These are phyloP conservation scores for Gouania willdenowi DNA, from an alignment of 2,797 vertebrate species.

Conservation along the genomic window DNA sequence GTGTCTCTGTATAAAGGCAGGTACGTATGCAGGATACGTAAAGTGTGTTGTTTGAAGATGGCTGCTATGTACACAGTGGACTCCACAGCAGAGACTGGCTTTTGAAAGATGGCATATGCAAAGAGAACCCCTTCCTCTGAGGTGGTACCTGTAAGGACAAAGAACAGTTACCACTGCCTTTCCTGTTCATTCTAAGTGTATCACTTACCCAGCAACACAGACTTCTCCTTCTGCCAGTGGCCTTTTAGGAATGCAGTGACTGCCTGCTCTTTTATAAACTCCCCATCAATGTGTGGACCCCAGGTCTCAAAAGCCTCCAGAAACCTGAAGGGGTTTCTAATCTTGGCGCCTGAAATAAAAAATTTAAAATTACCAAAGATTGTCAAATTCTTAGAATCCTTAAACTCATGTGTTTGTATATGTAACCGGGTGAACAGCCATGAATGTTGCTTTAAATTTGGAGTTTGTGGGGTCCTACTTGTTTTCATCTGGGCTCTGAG, in stretches of 20 bases:
- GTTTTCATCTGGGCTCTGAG: constrained; percentile 75
- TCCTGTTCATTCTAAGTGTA: not conserved
- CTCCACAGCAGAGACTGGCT: constrained; percentile 68
- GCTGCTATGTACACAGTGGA: constrained; percentile 63
- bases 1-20: constrained; percentile 62
- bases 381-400: no score
- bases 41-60: constrained; percentile 77
- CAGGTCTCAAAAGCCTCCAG: constrained; percentile 78
- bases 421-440: constrained; percentile 34
- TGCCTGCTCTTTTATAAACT: constrained; percentile 71
- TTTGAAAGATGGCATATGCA: constrained; percentile 63
- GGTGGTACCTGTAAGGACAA: constrained; percentile 77
- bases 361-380: no score
- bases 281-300: constrained; percentile 72
- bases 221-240: constrained; percentile 77
- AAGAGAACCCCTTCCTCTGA: constrained; percentile 77
- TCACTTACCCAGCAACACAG: constrained; percentile 66
- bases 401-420: constrained; percentile 19
- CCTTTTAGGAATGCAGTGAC: constrained; percentile 69
- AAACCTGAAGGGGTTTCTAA: constrained; percentile 75
- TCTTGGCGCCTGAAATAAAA: constrained; percentile 61
- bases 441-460: constrained; percentile 23
- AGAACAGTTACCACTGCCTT: no score
- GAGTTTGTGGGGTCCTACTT: constrained; percentile 52
- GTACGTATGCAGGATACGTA: constrained; percentile 70